Percentiles rank a stretch among this genome's conserved stretches.
Evolutionary conservation across 2,797 vertebrate species (phyloP).

Genomic region (Hafferia zeledoni): DNA sequence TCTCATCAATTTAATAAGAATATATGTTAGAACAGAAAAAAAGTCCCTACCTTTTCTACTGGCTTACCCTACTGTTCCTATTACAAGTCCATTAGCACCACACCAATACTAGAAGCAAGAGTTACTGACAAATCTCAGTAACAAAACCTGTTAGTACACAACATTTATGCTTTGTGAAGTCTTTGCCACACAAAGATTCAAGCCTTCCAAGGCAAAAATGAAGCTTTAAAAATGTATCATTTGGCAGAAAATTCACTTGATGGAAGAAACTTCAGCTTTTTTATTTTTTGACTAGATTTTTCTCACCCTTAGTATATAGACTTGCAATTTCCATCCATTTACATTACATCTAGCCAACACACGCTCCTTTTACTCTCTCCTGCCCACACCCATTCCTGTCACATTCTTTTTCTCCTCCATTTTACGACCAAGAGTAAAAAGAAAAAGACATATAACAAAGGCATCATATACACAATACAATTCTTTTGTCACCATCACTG

Average conservation of each 20-base stretch:
- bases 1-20: not conserved
- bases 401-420: not conserved
- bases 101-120: not conserved
- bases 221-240: not conserved
- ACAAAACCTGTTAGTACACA: not conserved
- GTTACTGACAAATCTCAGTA: not conserved
- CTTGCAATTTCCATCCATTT: not conserved
- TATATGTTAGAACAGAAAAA: not conserved
- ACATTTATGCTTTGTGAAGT: not conserved
- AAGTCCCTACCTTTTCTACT: not conserved
- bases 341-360: not conserved
- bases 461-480: accelerated
- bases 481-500: not conserved
- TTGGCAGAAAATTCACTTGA: not conserved
- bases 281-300: not conserved
- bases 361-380: not conserved
- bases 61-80: not conserved
- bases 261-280: not conserved
- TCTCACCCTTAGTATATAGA: not conserved
- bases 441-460: not conserved
- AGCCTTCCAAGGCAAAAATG: not conserved
- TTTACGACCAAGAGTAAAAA: not conserved
- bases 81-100: not conserved
- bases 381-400: not conserved
- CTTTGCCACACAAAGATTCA: not conserved